A percentile compares a stretch with the other conserved stretches of the same genome.
Evolutionary conservation across 2,113 vertebrate species (phyloP).

Genomic region (Romanogobio albipinnatus): DNA sequence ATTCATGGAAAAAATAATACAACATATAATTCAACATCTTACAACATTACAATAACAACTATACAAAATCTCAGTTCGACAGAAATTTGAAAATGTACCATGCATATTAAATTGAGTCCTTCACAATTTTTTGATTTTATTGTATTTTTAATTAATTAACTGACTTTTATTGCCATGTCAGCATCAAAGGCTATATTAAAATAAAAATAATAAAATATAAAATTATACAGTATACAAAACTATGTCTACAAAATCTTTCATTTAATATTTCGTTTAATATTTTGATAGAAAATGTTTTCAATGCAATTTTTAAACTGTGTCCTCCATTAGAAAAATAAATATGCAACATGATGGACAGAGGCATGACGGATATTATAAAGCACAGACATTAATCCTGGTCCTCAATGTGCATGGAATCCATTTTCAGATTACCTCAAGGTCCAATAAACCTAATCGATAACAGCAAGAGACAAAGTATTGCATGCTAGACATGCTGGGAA

Average conservation of each 20-base stretch:
- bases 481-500: not conserved
- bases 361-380: not conserved
- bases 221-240: not conserved
- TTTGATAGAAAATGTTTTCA: not conserved
- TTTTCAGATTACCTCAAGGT: slow-evolving; percentile 57
- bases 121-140: not conserved
- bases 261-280: not conserved
- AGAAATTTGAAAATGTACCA: not conserved
- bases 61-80: not conserved
- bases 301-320: slow-evolving; percentile 24
- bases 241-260: not conserved
- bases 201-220: not conserved
- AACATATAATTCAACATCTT: not conserved
- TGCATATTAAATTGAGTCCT: slow-evolving; percentile 17
- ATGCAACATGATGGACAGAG: not conserved
- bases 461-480: not conserved
- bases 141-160: not conserved
- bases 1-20: not conserved
- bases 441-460: slow-evolving; percentile 64
- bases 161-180: not conserved
- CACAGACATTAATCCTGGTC: slow-evolving; percentile 7
- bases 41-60: not conserved
- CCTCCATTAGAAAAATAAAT: not conserved
- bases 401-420: slow-evolving; percentile 9
- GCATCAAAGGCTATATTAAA: not conserved